A percentile compares a stretch with the other conserved stretches of the same genome.
phyloP scores from a whole-genome alignment of 1,140 invertebrate genomes.

The Drosophila hydei region DNA sequence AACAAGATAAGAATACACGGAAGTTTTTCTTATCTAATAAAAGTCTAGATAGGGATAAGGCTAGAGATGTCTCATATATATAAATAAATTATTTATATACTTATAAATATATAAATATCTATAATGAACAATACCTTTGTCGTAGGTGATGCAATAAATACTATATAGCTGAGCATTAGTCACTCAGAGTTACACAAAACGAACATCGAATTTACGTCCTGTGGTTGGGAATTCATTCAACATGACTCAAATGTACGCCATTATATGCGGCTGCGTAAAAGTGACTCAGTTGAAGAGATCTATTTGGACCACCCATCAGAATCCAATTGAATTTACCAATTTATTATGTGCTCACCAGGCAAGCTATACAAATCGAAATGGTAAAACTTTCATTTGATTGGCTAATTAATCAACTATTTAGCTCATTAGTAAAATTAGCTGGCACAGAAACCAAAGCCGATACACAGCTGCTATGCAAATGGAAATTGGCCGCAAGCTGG shows the following conservation, averaged over 20 bases:
- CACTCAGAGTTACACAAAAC: background rate
- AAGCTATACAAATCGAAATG: constrained; percentile 11
- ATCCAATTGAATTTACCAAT: constrained; percentile 8
- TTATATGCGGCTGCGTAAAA: no score
- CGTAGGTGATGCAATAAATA: no score
- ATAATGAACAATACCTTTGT: background rate
- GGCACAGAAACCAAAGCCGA: constrained; percentile 4
- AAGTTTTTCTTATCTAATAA: no score
- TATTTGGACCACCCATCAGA: background rate
- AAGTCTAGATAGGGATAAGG: no score
- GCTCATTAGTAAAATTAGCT: constrained; percentile 43
- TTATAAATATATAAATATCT: no score
- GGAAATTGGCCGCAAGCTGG: constrained; percentile 15
- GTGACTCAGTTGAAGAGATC: background rate
- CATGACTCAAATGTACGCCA: no score
- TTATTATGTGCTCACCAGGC: constrained; percentile 30
- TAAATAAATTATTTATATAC: no score
- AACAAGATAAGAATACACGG: no score
- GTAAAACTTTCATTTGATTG: constrained; percentile 34
- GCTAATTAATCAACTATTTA: constrained; percentile 64
- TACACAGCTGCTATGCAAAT: background rate
- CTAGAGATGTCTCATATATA: no score
- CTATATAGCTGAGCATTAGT: no score
- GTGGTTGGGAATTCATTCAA: background rate
- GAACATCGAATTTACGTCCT: background rate